These are phyloP conservation scores for Troglohyphantes excavatus DNA, from an alignment of 2,888 invertebrate species.

Conservation along the genomic window DNA sequence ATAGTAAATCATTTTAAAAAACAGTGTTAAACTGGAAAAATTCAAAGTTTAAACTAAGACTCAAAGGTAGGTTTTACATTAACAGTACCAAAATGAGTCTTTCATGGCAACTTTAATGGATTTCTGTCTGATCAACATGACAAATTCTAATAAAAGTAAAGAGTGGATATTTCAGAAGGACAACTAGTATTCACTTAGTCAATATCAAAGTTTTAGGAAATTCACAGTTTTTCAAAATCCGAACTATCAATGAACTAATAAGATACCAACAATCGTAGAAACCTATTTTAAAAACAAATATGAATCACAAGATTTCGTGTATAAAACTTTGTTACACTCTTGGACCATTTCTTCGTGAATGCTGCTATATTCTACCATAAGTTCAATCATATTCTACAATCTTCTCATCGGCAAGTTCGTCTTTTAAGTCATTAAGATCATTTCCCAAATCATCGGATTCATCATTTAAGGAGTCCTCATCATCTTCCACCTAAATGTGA, in stretches of 20 bases:
- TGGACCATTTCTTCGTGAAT: constrained; percentile 12
- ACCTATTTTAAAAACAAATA: neutral
- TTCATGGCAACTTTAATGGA: too few relatives aligned
- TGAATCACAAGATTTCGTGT: neutral
- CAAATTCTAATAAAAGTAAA: neutral
- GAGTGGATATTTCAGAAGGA: neutral
- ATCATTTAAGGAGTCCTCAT: constrained; percentile 41
- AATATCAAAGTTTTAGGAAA: neutral
- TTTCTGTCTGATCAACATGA: neutral
- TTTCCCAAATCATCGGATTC: constrained; percentile 65
- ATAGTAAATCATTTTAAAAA: too few relatives aligned
- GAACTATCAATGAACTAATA: neutral
- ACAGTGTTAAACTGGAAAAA: too few relatives aligned
- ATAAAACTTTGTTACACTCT: constrained; percentile 18
- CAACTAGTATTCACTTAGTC: neutral
- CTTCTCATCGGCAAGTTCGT: constrained; percentile 49
- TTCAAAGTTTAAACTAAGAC: too few relatives aligned
- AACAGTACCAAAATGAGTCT: too few relatives aligned
- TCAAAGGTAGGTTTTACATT: too few relatives aligned
- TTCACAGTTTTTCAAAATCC: neutral
- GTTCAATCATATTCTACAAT: constrained; percentile 27
- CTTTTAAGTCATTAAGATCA: constrained; percentile 53
- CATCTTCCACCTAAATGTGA: constrained; percentile 63
- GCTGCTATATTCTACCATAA: neutral
- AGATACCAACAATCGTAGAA: neutral